Evolutionary conservation across 2,888 invertebrate species (phyloP).

Genomic region (Heteromyza rotundicornis): DNA sequence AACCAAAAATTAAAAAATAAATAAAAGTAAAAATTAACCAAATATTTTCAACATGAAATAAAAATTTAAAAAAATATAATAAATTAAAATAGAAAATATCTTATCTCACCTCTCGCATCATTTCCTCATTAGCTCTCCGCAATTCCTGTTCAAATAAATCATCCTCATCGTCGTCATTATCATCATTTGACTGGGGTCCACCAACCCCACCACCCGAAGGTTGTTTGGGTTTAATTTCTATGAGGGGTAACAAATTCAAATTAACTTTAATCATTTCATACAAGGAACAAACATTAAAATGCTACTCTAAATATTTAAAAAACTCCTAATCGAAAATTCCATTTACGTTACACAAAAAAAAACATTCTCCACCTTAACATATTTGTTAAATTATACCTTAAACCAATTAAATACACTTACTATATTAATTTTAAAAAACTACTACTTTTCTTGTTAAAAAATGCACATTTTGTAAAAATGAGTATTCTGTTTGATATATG

Average conservation of each 20-base stretch:
- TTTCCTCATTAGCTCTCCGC: conserved; percentile 56
- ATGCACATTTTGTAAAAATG: not conserved
- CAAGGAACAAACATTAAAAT: conserved; percentile 8
- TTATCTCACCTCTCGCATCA: conserved; percentile 61
- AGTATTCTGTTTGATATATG: no score
- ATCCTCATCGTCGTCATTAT: conserved; percentile 31
- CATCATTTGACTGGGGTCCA: conserved; percentile 43
- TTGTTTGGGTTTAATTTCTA: conserved; percentile 57
- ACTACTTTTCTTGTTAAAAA: not conserved
- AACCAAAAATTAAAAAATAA: no score
- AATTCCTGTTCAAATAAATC: conserved; percentile 56
- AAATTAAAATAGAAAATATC: no score
- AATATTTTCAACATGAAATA: no score
- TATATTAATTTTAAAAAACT: no score
- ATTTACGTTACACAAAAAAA: no score
- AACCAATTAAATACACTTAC: no score
- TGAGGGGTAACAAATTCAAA: not conserved
- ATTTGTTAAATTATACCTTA: no score
- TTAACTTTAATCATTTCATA: not conserved
- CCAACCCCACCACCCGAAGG: conserved; percentile 37
- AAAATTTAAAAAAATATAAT: no score
- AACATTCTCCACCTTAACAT: no score
- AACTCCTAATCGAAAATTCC: conserved; percentile 3
- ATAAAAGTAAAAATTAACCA: no score
- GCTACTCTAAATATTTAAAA: conserved; percentile 24